phyloP scores from a whole-genome alignment of 2,113 vertebrate genomes.

The Ptychochromis oligacanthus region DNA sequence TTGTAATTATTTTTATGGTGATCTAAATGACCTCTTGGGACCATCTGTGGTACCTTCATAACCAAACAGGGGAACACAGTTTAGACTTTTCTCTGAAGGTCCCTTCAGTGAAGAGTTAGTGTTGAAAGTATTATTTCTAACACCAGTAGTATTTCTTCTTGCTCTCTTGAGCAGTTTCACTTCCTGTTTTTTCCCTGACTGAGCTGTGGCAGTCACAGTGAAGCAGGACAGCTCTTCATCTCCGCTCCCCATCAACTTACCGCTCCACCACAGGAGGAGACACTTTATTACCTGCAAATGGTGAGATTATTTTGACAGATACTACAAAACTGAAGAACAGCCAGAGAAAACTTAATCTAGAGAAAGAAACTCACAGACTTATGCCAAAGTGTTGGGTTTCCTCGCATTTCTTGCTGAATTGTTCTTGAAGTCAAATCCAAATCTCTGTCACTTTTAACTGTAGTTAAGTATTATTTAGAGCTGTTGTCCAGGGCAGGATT shows the following conservation, averaged over 20 bases:
- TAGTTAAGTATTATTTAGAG: neutral
- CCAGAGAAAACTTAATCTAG: neutral
- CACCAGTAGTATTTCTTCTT: neutral
- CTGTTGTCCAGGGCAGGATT: neutral
- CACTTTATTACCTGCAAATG: conserved; percentile 33
- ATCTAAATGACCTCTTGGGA: neutral
- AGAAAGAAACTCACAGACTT: neutral
- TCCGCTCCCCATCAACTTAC: neutral
- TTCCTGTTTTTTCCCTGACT: conserved; percentile 37
- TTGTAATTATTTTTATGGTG: neutral
- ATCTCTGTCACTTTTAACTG: neutral
- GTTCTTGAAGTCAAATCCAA: neutral
- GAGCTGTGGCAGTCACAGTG: neutral
- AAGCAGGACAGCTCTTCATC: conserved; percentile 16
- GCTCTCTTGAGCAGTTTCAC: conserved; percentile 8
- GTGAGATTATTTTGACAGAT: conserved; percentile 37
- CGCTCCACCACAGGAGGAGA: neutral
- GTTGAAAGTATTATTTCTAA: neutral
- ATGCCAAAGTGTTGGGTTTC: neutral
- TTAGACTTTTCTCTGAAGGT: neutral
- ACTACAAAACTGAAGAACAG: neutral
- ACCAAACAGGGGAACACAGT: neutral
- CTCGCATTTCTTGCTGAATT: neutral
- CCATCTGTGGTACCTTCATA: neutral
- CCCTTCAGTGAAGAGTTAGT: neutral